Conservation (phyloP, 2,888 invertebrate genomes). For the Hemithea aestivaria region DNA sequence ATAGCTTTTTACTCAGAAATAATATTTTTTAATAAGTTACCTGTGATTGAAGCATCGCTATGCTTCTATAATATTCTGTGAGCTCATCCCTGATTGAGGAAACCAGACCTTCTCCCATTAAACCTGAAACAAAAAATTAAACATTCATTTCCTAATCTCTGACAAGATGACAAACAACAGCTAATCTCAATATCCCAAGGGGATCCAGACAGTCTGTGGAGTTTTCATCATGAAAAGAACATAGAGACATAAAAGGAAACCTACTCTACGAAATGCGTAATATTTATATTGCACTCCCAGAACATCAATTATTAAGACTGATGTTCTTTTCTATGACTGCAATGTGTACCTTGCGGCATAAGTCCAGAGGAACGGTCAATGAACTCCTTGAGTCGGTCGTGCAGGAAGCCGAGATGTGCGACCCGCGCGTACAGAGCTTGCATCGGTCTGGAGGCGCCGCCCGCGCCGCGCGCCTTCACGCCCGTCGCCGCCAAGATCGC, state of each 20-base stretch:
- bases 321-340: too few species aligned
- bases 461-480: slow-evolving; percentile 86
- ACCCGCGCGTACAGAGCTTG: slow-evolving; percentile 85
- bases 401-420: slow-evolving; percentile 91
- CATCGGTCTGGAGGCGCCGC: slow-evolving; percentile 61
- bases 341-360: slow-evolving; percentile 79
- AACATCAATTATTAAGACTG: too few species aligned
- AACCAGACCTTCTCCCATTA: slow-evolving; percentile 92
- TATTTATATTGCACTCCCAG: too few species aligned
- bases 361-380: slow-evolving; percentile 85
- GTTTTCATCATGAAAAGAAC: too few species aligned
- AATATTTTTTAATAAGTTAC: too few species aligned
- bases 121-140: slow-evolving; percentile 62
- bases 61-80: slow-evolving; percentile 91
- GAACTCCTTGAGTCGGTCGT: slow-evolving; percentile 89
- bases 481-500: slow-evolving; percentile 93
- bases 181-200: too few species aligned
- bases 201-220: too few species aligned
- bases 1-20: too few species aligned
- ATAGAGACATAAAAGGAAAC: too few species aligned
- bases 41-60: slow-evolving; percentile 93
- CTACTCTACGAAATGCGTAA: too few species aligned
- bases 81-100: slow-evolving; percentile 91
- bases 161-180: too few species aligned
- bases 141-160: too few species aligned